phyloP scores from a whole-genome alignment of 2,888 invertebrate species.

The Rhamnusium bicolor region DNA sequence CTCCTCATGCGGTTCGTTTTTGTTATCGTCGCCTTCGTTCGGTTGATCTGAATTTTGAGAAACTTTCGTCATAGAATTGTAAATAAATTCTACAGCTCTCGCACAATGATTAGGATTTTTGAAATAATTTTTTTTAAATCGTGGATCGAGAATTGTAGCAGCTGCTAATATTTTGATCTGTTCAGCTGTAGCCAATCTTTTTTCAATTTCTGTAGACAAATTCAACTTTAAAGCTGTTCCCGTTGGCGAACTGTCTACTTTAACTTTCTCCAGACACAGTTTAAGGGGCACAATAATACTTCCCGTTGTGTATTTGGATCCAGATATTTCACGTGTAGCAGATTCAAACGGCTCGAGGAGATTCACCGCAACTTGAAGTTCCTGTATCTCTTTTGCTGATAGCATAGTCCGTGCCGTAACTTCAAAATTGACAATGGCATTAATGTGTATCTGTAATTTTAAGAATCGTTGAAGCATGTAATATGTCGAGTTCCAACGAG shows the following conservation, averaged over 20 bases:
- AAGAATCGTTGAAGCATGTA: neutral
- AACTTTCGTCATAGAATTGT: neutral
- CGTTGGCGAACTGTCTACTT: neutral
- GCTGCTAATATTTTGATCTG: constrained; percentile 1
- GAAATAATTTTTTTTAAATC: constrained; percentile 4
- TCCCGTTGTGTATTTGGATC: constrained; percentile 1
- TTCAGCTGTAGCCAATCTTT: no score
- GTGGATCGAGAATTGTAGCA: neutral
- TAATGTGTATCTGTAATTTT: neutral
- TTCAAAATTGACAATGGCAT: neutral
- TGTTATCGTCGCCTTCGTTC: neutral
- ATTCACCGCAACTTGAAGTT: neutral
- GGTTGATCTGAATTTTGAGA: constrained; percentile 6
- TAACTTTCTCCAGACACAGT: neutral
- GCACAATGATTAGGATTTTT: constrained; percentile 3
- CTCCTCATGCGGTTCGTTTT: neutral
- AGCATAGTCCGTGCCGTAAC: neutral
- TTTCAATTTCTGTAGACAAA: no score
- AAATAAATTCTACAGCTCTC: neutral
- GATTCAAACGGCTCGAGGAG: constrained; percentile 3
- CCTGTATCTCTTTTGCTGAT: neutral
- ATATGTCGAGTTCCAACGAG: no score
- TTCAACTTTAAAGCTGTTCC: neutral
- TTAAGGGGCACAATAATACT: neutral
- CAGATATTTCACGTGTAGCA: neutral